Conservation (phyloP, 2,797 vertebrate genomes). For the Lophotriccus pileatus region DNA sequence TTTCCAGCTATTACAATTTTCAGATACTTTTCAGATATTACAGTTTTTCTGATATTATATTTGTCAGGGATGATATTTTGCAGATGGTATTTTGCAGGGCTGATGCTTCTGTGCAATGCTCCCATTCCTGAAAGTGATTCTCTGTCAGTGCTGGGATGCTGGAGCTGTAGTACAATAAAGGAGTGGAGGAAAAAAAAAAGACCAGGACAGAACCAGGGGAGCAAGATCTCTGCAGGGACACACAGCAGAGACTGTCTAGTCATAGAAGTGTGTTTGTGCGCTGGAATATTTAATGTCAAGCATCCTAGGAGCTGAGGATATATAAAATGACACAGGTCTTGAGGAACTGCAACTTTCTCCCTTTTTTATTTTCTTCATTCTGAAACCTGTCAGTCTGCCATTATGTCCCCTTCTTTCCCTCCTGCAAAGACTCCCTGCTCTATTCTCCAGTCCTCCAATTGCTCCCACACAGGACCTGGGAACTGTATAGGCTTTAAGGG, state of each 20-base stretch:
- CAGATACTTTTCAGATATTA: not conserved
- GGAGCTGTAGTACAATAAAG: not conserved
- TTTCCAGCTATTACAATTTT: not conserved
- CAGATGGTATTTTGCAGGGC: not conserved
- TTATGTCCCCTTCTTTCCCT: not conserved
- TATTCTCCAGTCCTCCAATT: not conserved
- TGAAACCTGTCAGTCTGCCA: not conserved
- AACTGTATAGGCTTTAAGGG: not conserved
- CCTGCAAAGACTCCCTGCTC: not conserved
- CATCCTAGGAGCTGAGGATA: not conserved
- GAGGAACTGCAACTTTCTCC: not conserved
- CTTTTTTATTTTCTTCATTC: not conserved
- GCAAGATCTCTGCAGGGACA: not conserved
- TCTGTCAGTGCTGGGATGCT: not conserved
- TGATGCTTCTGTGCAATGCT: not conserved
- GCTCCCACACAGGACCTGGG: not conserved
- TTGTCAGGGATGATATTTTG: not conserved
- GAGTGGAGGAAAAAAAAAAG: accelerated
- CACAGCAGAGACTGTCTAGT: not conserved
- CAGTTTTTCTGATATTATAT: not conserved
- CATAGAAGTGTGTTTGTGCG: not conserved
- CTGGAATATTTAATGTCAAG: not conserved
- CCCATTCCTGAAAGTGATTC: not conserved
- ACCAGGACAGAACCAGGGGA: not conserved
- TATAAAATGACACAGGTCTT: not conserved